phyloP scores from a whole-genome alignment of 2,888 invertebrate species.

The Muschampia plurimacula region DNA sequence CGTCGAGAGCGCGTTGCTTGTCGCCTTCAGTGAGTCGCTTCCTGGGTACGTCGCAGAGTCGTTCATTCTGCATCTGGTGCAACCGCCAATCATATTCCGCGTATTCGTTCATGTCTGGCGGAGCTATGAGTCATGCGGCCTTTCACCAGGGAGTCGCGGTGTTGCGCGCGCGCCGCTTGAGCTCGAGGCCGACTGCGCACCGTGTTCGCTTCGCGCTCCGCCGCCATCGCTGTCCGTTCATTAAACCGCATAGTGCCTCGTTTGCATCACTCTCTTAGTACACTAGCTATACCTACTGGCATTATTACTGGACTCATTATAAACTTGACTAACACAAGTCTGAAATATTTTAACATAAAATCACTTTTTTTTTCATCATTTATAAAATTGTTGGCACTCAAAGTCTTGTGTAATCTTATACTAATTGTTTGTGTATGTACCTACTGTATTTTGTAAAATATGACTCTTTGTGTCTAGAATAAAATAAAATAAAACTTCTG shows the following conservation, averaged over 20 bases:
- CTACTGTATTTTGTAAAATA: too few species aligned
- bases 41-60: slow-evolving; percentile 73
- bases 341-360: neutral
- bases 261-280: slow-evolving; percentile 54
- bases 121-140: slow-evolving; percentile 74
- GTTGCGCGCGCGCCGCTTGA: slow-evolving; percentile 81
- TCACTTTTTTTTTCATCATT: too few species aligned
- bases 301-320: neutral
- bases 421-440: too few species aligned
- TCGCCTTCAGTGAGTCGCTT: slow-evolving; percentile 78
- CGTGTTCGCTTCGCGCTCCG: slow-evolving; percentile 71
- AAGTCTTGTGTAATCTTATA: too few species aligned
- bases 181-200: slow-evolving; percentile 82
- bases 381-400: too few species aligned
- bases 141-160: slow-evolving; percentile 64
- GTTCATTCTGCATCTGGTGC: slow-evolving; percentile 78
- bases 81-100: slow-evolving; percentile 87
- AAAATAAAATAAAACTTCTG: too few species aligned
- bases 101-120: slow-evolving; percentile 86
- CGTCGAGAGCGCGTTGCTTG: slow-evolving; percentile 76
- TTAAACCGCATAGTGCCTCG: slow-evolving; percentile 77
- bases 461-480: too few species aligned
- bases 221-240: slow-evolving; percentile 82
- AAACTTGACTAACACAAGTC: neutral
- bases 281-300: neutral